Evolutionary conservation across 1,140 invertebrate species (phyloP).

Genomic region (Musca vetustissima): DNA sequence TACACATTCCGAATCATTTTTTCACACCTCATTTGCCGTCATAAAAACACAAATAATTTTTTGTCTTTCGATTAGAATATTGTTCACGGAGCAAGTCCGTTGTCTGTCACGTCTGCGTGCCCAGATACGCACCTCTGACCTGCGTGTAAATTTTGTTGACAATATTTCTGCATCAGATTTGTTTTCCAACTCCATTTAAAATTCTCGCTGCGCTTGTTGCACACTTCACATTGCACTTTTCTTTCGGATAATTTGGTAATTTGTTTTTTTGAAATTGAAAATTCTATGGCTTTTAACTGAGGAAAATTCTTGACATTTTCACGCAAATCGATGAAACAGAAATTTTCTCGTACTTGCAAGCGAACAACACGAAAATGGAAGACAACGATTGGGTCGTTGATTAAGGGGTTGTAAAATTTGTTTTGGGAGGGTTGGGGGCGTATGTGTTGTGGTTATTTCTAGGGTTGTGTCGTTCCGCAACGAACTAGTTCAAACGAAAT

Average conservation of each 20-base stretch:
- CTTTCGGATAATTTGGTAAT: conserved; percentile 18
- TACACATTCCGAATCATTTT: too few species aligned
- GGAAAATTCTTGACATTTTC: conserved; percentile 25
- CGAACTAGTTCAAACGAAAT: too few species aligned
- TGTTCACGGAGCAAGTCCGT: conserved; percentile 71
- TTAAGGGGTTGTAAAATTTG: not conserved
- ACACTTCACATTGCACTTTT: conserved; percentile 17
- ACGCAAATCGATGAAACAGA: conserved; percentile 24
- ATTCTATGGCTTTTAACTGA: conserved; percentile 27
- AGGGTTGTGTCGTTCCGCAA: too few species aligned
- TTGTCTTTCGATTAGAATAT: not conserved
- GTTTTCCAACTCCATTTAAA: conserved; percentile 9
- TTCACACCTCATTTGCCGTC: too few species aligned
- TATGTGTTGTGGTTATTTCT: conserved; percentile 14
- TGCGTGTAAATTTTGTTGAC: conserved; percentile 66
- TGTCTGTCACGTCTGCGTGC: conserved; percentile 77
- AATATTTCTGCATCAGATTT: conserved; percentile 25
- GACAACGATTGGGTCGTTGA: conserved; percentile 25
- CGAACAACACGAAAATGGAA: conserved; percentile 27
- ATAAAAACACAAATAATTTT: not conserved
- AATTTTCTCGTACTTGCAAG: conserved; percentile 20
- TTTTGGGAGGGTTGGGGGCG: not conserved
- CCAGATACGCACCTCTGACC: conserved; percentile 80
- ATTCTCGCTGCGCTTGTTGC: conserved; percentile 12
- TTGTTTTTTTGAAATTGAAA: conserved; percentile 33